These are phyloP conservation scores for Corythucha ciliata DNA, from an alignment of 2,888 invertebrate genomes.

Conservation along the genomic window DNA sequence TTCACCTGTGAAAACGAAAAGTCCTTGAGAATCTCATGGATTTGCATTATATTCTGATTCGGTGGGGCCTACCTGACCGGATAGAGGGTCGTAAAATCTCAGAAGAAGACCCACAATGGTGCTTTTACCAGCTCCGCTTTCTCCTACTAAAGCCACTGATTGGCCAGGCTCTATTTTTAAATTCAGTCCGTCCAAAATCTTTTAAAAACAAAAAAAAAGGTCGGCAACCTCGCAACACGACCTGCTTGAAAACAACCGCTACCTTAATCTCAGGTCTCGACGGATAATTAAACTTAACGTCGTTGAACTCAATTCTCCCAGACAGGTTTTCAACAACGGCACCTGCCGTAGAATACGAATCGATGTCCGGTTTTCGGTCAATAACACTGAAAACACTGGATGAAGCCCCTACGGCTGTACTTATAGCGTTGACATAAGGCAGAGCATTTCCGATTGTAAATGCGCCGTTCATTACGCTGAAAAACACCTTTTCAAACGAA, in stretches of 20 bases:
- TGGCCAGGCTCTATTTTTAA: conserved; percentile 60
- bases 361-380: conserved; percentile 62
- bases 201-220: neutral
- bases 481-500: conserved; percentile 56
- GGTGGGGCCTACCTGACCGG: conserved; percentile 17
- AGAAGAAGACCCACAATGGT: conserved; percentile 65
- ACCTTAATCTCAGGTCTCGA: conserved; percentile 59
- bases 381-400: conserved; percentile 66
- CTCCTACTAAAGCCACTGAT: conserved; percentile 64
- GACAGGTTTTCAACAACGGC: conserved; percentile 47
- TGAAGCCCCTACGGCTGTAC: conserved; percentile 68
- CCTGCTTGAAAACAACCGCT: neutral
- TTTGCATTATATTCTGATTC: neutral
- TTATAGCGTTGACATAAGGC: conserved; percentile 69
- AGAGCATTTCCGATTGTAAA: conserved; percentile 71
- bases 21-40: conserved; percentile 41
- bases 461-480: conserved; percentile 62
- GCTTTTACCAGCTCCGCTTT: conserved; percentile 70
- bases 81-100: conserved; percentile 58
- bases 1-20: conserved; percentile 55
- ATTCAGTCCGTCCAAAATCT: conserved; percentile 55
- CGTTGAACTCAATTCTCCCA: conserved; percentile 60
- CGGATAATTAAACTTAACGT: conserved; percentile 73
- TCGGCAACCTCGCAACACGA: neutral
- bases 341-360: conserved; percentile 57